These are phyloP conservation scores for Drosophila antonietae DNA, from an alignment of 2,888 invertebrate genomes.

Conservation along the genomic window DNA sequence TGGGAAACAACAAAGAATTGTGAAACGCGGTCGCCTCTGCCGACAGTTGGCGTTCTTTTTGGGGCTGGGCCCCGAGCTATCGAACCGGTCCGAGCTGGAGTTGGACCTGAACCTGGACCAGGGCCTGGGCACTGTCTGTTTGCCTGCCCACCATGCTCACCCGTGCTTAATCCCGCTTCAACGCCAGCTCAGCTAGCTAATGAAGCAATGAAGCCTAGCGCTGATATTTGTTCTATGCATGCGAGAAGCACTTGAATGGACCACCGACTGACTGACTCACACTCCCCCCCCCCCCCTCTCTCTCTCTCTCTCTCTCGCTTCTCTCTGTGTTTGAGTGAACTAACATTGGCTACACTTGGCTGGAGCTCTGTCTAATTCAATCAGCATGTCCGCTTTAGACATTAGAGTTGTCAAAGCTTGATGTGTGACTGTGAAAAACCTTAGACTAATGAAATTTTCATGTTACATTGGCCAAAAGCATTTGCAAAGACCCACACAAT, in stretches of 20 bases:
- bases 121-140: neutral
- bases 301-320: neutral
- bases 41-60: constrained; percentile 36
- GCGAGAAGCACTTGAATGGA: constrained; percentile 43
- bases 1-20: constrained; percentile 68
- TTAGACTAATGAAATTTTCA: constrained; percentile 71
- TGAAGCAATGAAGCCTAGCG: constrained; percentile 65
- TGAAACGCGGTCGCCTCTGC: constrained; percentile 51
- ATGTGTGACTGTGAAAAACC: constrained; percentile 34
- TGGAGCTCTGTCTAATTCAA: constrained; percentile 68
- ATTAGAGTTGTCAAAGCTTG: constrained; percentile 38
- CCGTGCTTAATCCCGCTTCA: constrained; percentile 57
- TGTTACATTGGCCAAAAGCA: constrained; percentile 63
- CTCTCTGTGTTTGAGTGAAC: neutral
- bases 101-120: constrained; percentile 8
- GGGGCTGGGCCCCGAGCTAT: constrained; percentile 56
- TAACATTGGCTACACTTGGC: constrained; percentile 35
- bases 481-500: constrained; percentile 47
- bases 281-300: neutral
- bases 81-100: constrained; percentile 60
- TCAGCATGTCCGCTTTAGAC: constrained; percentile 64
- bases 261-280: constrained; percentile 4
- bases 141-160: constrained; percentile 12
- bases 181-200: constrained; percentile 48
- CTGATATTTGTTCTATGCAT: constrained; percentile 59